Evolutionary conservation across 2,113 vertebrate genomes (phyloP).

Genomic region (Kryptolebias marmoratus): DNA sequence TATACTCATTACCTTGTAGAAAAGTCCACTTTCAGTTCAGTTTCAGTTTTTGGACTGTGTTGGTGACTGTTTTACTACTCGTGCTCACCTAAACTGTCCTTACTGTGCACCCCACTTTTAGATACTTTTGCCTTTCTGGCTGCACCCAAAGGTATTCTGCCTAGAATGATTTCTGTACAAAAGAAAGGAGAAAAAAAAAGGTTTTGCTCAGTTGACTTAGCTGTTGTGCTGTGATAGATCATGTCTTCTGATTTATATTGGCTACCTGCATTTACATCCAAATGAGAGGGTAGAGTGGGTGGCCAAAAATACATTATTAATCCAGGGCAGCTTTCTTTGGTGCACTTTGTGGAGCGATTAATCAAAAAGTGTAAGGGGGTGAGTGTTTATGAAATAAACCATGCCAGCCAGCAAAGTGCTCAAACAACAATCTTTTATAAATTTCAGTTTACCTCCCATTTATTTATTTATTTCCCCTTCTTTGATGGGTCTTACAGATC

Average conservation of each 20-base stretch:
- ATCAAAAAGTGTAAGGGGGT: slow-evolving; percentile 39
- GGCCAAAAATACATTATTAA: slow-evolving; percentile 35
- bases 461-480: background rate
- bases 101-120: too few species aligned
- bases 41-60: background rate
- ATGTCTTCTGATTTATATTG: slow-evolving; percentile 1
- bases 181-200: slow-evolving; percentile 7
- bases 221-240: slow-evolving; percentile 20
- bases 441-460: slow-evolving; percentile 31
- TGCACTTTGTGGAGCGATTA: slow-evolving; percentile 43
- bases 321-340: slow-evolving; percentile 34
- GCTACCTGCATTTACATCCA: background rate
- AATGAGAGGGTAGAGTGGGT: slow-evolving; percentile 16
- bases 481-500: slow-evolving; percentile 47
- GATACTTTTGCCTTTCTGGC: too few species aligned
- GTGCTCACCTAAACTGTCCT: background rate
- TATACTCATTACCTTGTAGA: too few species aligned
- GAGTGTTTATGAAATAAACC: slow-evolving; percentile 29
- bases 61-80: background rate
- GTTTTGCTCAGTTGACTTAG: slow-evolving; percentile 22
- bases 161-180: background rate
- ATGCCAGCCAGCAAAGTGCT: slow-evolving; percentile 15
- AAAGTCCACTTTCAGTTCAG: too few species aligned
- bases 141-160: background rate
- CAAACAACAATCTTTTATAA: slow-evolving; percentile 26